phyloP scores from a whole-genome alignment of 1,140 invertebrate species.

The Potamilus streckersoni region DNA sequence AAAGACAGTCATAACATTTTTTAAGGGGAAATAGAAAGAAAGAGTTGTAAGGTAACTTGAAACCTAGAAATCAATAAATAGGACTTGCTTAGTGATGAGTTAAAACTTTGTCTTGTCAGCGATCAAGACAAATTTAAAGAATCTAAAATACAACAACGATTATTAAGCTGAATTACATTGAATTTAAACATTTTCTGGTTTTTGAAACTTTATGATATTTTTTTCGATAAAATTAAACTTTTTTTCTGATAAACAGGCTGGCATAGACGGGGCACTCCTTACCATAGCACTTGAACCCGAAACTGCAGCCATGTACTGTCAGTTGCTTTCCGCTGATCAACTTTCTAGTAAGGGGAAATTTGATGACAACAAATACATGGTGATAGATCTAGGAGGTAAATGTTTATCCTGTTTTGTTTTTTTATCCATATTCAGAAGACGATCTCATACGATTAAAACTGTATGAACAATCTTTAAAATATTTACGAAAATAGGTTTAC shows the following conservation, averaged over 20 bases:
- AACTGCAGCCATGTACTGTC: constrained; percentile 21
- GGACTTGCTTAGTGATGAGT: too few species aligned
- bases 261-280: constrained; percentile 21
- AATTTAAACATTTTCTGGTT: too few species aligned
- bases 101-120: too few species aligned
- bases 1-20: too few species aligned
- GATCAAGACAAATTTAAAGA: too few species aligned
- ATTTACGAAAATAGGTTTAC: not conserved
- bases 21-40: too few species aligned
- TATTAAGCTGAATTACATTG: too few species aligned
- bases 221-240: too few species aligned
- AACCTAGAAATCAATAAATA: too few species aligned
- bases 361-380: constrained; percentile 28
- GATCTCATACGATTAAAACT: not conserved
- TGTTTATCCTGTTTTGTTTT: not conserved
- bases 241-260: constrained; percentile 9
- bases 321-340: constrained; percentile 15
- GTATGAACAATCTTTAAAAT: not conserved
- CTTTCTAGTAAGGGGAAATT: constrained; percentile 18
- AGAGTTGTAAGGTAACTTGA: too few species aligned
- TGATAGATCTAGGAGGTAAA: constrained; percentile 31
- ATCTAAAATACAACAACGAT: too few species aligned
- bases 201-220: too few species aligned
- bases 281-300: constrained; percentile 28
- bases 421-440: not conserved